A percentile compares a stretch with the other conserved stretches of the same genome.
Evolutionary conservation across 2,888 invertebrate genomes (phyloP).

Genomic region (Calameuta filiformis): DNA sequence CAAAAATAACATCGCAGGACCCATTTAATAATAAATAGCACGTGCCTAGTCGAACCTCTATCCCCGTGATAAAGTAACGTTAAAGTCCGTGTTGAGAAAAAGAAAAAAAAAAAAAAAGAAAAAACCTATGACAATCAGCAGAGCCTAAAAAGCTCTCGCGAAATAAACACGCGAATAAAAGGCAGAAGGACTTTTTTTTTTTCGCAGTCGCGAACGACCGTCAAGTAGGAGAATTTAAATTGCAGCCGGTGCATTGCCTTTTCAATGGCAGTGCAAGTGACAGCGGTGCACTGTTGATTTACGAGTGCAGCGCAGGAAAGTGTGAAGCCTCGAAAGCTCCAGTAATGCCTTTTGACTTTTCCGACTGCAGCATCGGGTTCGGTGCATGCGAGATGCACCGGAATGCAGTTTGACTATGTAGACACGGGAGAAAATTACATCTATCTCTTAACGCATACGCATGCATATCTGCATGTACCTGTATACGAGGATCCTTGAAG

Average conservation of each 20-base stretch:
- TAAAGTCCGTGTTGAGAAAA: background rate
- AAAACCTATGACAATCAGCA: background rate
- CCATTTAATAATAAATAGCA: background rate
- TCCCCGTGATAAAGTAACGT: background rate
- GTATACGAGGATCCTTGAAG: too few species aligned
- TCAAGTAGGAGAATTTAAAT: background rate
- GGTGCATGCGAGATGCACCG: background rate
- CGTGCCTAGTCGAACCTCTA: background rate
- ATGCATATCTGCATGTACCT: too few species aligned
- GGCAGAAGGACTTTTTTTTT: background rate
- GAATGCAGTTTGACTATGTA: background rate
- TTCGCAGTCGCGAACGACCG: background rate
- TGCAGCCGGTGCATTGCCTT: background rate
- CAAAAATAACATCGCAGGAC: background rate
- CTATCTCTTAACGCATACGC: too few species aligned
- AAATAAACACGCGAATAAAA: background rate
- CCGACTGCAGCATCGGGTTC: background rate
- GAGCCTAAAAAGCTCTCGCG: background rate
- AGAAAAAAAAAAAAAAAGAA: background rate
- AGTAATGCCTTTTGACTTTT: background rate
- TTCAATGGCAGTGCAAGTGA: background rate
- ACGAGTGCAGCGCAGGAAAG: background rate
- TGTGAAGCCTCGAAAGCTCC: background rate
- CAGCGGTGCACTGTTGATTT: background rate
- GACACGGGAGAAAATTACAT: background rate